Percentiles rank a stretch among this genome's conserved stretches.
Conservation (phyloP, 2,797 vertebrate genomes). For the Phalanger gymnotis region DNA sequence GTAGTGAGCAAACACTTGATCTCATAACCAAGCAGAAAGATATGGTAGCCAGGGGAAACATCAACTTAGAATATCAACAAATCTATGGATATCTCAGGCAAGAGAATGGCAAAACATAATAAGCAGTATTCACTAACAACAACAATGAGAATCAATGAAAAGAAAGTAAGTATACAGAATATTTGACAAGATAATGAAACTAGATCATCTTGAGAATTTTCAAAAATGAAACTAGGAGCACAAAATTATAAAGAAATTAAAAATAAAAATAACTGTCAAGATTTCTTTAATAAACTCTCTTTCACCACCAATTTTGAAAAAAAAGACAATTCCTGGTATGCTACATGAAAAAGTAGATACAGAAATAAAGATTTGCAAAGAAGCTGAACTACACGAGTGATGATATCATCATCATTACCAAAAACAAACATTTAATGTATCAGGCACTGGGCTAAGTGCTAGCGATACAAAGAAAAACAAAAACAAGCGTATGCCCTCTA, state of each 20-base stretch:
- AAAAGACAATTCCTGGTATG: background rate
- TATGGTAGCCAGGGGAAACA: background rate
- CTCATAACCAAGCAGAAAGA: background rate
- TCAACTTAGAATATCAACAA: background rate
- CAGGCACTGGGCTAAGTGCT: background rate
- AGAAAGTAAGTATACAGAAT: background rate
- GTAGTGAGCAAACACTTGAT: background rate
- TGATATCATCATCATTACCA: background rate
- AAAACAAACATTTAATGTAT: background rate
- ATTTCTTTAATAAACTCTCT: background rate
- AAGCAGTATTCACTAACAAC: background rate
- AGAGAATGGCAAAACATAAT: background rate
- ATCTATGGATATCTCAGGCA: background rate
- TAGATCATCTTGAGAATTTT: background rate
- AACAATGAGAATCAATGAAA: background rate
- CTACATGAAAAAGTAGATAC: background rate
- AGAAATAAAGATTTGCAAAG: background rate
- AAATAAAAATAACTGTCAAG: background rate
- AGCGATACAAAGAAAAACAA: background rate
- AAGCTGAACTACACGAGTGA: background rate
- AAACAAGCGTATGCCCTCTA: background rate
- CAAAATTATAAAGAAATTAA: background rate
- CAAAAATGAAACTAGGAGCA: background rate
- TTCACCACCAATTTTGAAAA: background rate
- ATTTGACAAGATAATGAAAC: background rate